Conservation (phyloP, 2,888 invertebrate species). For the Allophyes oxyacanthae region DNA sequence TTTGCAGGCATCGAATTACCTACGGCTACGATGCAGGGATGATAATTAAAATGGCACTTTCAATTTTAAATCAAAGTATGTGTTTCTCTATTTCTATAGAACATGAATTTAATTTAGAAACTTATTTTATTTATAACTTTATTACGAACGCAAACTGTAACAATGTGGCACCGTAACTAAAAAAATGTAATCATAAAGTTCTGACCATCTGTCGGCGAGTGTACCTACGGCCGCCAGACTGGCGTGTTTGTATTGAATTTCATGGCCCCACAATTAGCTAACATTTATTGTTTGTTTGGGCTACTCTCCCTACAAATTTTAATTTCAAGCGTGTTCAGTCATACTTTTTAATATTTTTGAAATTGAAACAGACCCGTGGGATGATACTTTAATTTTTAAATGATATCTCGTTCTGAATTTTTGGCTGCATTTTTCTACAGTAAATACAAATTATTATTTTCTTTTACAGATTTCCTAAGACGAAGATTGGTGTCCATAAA, state of each 20-base stretch:
- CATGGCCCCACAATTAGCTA: constrained; percentile 70
- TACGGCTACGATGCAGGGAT: no score
- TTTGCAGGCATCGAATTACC: no score
- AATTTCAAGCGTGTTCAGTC: constrained; percentile 32
- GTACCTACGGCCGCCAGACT: constrained; percentile 22
- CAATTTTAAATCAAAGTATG: no score
- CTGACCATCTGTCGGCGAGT: constrained; percentile 22
- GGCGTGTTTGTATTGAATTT: constrained; percentile 64
- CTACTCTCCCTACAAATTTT: constrained; percentile 32
- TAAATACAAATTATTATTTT: neutral
- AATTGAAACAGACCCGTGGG: neutral
- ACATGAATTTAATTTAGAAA: no score
- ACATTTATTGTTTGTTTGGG: constrained; percentile 65
- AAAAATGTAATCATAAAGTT: constrained; percentile 28
- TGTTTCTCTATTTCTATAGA: no score
- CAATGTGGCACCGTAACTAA: constrained; percentile 17
- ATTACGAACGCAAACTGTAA: constrained; percentile 3
- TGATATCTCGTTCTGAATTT: no score
- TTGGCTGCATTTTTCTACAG: neutral
- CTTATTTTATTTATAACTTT: no score
- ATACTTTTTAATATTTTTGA: constrained; percentile 34
- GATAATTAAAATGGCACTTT: no score
- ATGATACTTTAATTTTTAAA: neutral
- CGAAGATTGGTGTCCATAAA: constrained; percentile 37
- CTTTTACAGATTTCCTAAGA: constrained; percentile 36